A percentile compares a stretch with the other conserved stretches of the same genome.
These are phyloP conservation scores for Crematogaster levior DNA, from an alignment of 2,888 invertebrate species.

Conservation along the genomic window DNA sequence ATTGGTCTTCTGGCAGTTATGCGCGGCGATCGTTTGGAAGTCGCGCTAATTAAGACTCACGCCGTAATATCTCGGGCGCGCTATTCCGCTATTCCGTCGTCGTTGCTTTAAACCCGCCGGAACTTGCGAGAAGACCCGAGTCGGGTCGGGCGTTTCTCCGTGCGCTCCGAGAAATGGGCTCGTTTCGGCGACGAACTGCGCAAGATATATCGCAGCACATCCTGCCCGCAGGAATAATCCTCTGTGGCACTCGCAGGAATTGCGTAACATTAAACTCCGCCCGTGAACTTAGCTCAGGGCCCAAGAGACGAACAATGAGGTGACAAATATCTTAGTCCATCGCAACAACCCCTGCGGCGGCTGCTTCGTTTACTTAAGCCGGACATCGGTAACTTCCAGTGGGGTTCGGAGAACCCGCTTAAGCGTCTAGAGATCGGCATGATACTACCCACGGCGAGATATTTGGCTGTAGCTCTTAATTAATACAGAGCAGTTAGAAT, in stretches of 20 bases:
- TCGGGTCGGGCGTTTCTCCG: constrained; percentile 50
- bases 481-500: constrained; percentile 27
- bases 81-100: constrained; percentile 59
- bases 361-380: constrained; percentile 78
- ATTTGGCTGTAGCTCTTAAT: constrained; percentile 20
- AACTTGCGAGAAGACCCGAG: constrained; percentile 31
- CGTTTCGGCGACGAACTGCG: constrained; percentile 73
- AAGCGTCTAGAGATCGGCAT: constrained; percentile 45
- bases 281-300: constrained; percentile 77
- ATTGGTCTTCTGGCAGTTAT: constrained; percentile 42
- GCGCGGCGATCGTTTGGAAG: constrained; percentile 70
- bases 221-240: constrained; percentile 75
- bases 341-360: constrained; percentile 66
- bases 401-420: constrained; percentile 20
- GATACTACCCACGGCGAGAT: constrained; percentile 6
- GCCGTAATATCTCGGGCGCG: constrained; percentile 63
- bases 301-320: constrained; percentile 82
- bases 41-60: constrained; percentile 77
- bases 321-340: constrained; percentile 83
- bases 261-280: constrained; percentile 84
- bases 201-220: constrained; percentile 75
- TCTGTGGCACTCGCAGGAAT: constrained; percentile 79
- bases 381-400: constrained; percentile 78
- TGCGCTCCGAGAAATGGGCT: constrained; percentile 70
- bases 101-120: constrained; percentile 70